Evolutionary conservation across 2,797 vertebrate genomes (phyloP).

Genomic region (Heliangelus exortis): DNA sequence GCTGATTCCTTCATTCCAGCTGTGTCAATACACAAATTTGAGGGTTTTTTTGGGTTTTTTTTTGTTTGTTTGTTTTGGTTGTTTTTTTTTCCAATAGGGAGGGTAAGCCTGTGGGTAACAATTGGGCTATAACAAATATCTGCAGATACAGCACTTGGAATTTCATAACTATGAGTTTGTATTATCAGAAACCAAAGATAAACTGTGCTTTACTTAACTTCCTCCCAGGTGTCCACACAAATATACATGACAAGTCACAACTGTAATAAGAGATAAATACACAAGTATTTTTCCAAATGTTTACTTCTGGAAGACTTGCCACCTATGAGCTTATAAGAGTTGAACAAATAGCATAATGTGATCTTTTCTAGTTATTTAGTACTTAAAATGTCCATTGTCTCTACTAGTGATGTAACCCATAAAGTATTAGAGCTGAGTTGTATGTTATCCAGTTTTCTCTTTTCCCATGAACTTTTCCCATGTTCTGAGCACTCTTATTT

Average conservation of each 20-base stretch:
- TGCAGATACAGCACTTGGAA: slow-evolving; percentile 5
- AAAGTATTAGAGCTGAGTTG: slow-evolving; percentile 56
- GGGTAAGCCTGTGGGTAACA: slow-evolving; percentile 44
- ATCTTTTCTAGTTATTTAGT: slow-evolving; percentile 48
- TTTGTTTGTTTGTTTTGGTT: too few relatives aligned
- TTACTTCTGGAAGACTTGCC: neutral
- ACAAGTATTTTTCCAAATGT: neutral
- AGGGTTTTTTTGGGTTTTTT: neutral
- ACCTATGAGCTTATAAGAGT: neutral
- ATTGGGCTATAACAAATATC: slow-evolving; percentile 6
- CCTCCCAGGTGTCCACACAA: too few relatives aligned
- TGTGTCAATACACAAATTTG: slow-evolving; percentile 58
- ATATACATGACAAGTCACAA: neutral
- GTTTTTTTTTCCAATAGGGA: slow-evolving; percentile 12
- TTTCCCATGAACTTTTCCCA: slow-evolving; percentile 70
- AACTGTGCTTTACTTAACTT: neutral
- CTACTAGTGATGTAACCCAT: slow-evolving; percentile 47
- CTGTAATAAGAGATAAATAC: neutral
- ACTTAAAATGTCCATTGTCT: neutral
- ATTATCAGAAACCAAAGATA: slow-evolving; percentile 5
- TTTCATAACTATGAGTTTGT: neutral
- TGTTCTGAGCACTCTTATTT: slow-evolving; percentile 39
- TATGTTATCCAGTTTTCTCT: slow-evolving; percentile 59
- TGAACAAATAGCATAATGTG: neutral
- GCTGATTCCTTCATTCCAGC: slow-evolving; percentile 50